Evolutionary conservation across 2,888 invertebrate genomes (phyloP).

Genomic region (Ophioninae sp.): DNA sequence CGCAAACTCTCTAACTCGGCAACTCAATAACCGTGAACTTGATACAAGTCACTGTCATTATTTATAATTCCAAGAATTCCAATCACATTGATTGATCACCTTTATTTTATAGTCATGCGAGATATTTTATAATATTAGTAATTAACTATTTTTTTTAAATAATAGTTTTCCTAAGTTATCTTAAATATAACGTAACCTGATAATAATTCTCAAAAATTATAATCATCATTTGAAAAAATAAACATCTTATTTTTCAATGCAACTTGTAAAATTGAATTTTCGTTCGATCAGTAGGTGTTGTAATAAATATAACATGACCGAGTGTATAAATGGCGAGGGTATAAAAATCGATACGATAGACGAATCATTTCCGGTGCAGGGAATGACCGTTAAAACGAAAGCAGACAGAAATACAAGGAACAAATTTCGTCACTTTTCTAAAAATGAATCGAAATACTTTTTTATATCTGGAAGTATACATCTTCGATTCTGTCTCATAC

Average conservation of each 20-base stretch:
- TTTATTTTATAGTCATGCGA: slow-evolving; percentile 6
- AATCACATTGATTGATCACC: slow-evolving; percentile 31
- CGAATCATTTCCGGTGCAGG: background rate
- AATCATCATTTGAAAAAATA: background rate
- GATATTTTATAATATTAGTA: background rate
- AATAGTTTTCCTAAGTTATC: background rate
- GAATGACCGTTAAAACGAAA: background rate
- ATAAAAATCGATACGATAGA: background rate
- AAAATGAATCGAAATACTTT: slow-evolving; percentile 16
- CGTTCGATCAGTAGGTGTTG: background rate
- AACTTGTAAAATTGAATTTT: background rate
- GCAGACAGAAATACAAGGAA: slow-evolving; percentile 21
- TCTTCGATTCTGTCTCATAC: slow-evolving; percentile 13
- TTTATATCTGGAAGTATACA: slow-evolving; percentile 29
- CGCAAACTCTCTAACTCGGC: slow-evolving; percentile 13
- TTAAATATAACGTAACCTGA: background rate
- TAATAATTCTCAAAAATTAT: background rate
- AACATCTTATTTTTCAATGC: background rate
- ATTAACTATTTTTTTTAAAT: background rate
- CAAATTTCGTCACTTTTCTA: slow-evolving; percentile 15
- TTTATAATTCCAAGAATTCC: slow-evolving; percentile 28
- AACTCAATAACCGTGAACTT: slow-evolving; percentile 58
- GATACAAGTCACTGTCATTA: slow-evolving; percentile 37
- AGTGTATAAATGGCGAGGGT: no score
- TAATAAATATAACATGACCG: background rate